phyloP scores from a whole-genome alignment of 1,140 invertebrate species.

The Drosophila ogumai region DNA sequence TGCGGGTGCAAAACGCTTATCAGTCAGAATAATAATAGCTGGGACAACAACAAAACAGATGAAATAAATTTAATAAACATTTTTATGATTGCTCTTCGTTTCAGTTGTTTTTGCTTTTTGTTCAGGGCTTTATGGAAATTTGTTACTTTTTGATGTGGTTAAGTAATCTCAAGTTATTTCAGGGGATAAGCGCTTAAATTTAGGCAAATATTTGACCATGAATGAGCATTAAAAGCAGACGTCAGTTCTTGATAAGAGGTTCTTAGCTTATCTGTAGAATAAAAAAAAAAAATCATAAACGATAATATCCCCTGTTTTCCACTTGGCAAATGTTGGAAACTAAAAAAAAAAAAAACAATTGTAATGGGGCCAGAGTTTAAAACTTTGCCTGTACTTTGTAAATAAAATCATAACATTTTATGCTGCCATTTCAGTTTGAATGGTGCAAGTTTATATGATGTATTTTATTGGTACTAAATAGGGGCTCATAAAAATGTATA shows the following conservation, averaged over 20 bases:
- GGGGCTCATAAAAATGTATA: conserved; percentile 3
- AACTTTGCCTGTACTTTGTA: conserved; percentile 11
- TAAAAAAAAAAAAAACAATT: neutral
- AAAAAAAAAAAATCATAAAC: conserved; percentile 13
- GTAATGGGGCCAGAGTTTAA: neutral
- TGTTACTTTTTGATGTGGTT: conserved; percentile 27
- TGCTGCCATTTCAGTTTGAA: conserved; percentile 11
- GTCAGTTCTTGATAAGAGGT: conserved; percentile 20
- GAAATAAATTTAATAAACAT: conserved; percentile 61
- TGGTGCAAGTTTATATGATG: conserved; percentile 11
- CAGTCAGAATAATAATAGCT: conserved; percentile 43
- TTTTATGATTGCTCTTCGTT: conserved; percentile 50
- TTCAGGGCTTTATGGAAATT: conserved; percentile 35
- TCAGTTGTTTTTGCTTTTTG: conserved; percentile 8
- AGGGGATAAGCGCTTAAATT: conserved; percentile 21
- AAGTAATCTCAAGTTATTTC: conserved; percentile 19
- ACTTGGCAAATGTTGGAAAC: conserved; percentile 2
- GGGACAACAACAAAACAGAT: conserved; percentile 11
- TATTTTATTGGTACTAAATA: conserved; percentile 28
- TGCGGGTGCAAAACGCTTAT: conserved; percentile 59
- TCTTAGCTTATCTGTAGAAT: conserved; percentile 17
- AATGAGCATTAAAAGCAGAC: conserved; percentile 27
- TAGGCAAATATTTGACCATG: conserved; percentile 48
- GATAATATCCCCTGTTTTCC: neutral
- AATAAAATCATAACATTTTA: conserved; percentile 33